phyloP scores from a whole-genome alignment of 2,888 invertebrate genomes.

The Drosophila anomelani region DNA sequence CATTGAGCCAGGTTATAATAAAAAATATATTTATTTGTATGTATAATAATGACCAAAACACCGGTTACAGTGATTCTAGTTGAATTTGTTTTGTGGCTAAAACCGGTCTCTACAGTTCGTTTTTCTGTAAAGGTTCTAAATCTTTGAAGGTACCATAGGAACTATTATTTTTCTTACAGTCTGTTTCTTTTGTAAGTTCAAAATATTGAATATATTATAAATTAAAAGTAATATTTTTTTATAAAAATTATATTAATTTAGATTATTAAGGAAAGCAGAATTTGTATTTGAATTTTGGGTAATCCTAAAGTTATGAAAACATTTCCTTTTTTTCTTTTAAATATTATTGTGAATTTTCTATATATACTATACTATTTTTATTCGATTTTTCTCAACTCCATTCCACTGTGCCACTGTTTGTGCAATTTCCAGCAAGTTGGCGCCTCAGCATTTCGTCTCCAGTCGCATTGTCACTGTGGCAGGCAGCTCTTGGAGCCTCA shows the following conservation, averaged over 20 bases:
- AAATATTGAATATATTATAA: no score
- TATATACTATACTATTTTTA: background rate
- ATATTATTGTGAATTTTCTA: no score
- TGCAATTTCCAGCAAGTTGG: slow-evolving; percentile 16
- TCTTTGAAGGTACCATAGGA: no score
- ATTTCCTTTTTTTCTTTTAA: no score
- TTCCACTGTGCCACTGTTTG: background rate
- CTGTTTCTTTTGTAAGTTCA: no score
- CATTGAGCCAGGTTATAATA: slow-evolving; percentile 25
- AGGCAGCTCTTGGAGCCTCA: slow-evolving; percentile 33
- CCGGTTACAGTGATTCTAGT: slow-evolving; percentile 18
- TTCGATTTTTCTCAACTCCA: background rate
- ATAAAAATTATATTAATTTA: no score
- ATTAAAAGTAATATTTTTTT: no score
- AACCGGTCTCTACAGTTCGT: background rate
- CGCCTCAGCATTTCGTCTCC: slow-evolving; percentile 19
- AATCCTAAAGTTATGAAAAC: no score
- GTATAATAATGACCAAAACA: slow-evolving; percentile 10
- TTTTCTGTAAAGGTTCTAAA: no score
- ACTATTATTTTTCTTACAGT: no score
- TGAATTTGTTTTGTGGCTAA: background rate
- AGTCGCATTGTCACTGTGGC: slow-evolving; percentile 45
- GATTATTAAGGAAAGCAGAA: no score
- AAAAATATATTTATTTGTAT: background rate
- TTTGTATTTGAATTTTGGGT: no score